Conservation (phyloP, 2,888 invertebrate species). For the Seira musarum region DNA sequence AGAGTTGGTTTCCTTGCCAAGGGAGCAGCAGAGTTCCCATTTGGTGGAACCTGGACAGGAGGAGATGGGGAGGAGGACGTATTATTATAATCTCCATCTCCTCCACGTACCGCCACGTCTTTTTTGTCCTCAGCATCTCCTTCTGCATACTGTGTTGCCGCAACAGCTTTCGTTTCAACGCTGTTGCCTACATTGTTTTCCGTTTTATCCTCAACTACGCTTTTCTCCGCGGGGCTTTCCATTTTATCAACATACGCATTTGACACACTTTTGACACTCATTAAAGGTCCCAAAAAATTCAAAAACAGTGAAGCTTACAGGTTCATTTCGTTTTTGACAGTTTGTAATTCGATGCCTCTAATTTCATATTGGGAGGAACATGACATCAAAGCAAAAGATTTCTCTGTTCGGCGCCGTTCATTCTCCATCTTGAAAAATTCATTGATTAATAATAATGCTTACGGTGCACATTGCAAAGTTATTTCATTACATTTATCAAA, state of each 20-base stretch:
- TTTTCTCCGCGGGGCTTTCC: constrained; percentile 5
- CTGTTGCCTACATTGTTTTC: neutral
- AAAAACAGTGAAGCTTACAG: too few species aligned
- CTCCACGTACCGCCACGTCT: constrained; percentile 24
- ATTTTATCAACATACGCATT: constrained; percentile 13
- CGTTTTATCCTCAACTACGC: neutral
- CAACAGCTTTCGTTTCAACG: constrained; percentile 28
- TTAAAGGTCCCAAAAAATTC: neutral
- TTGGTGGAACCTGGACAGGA: neutral
- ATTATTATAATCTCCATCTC: constrained; percentile 15
- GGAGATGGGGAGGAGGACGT: constrained; percentile 23
- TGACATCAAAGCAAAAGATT: too few species aligned
- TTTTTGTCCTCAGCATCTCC: constrained; percentile 33
- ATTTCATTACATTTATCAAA: too few species aligned
- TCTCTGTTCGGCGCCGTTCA: too few species aligned
- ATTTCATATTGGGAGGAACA: too few species aligned
- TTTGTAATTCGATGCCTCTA: too few species aligned
- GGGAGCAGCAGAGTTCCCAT: neutral
- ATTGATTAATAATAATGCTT: too few species aligned
- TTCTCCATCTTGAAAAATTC: too few species aligned
- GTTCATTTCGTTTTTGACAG: too few species aligned
- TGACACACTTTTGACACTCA: neutral
- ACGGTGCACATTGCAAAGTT: too few species aligned
- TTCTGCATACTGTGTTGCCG: neutral
- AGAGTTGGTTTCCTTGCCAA: constrained; percentile 42